Base-by-base conservation (phyloP, 2,797 vertebrate species). In the Enteromius radiatus region DNA sequence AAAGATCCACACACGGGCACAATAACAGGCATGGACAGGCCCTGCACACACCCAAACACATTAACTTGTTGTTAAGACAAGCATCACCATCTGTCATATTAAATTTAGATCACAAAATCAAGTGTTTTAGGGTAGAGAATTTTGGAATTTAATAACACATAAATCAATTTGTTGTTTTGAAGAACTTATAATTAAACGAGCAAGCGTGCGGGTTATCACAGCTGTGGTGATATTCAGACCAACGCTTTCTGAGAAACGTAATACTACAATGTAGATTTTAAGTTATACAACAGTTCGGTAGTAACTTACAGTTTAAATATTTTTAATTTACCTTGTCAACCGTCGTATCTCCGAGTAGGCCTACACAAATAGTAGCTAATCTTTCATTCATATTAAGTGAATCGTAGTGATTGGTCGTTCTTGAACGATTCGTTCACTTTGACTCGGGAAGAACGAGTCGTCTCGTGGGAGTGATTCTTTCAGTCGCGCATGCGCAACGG, bases 1-100 rank as follows among this genome's bases (percentile, higher is more conserved):
- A 59, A 56, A 33, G 36, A 69, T 59, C 45, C 67, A 75, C 1
- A 33, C 33, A 47, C 21, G 36, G 45, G 45, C 69, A 52, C 61
- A 14, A 63, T 76, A 76, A 56, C 61, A 78, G 54, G 78, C 59
- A 84, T 70, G 26, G 36, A 47, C 36, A 78, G 73, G 78, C 26
- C 52, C 52, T 69, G 54, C 45, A 76, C 38, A 82, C 47, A 64
- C 45, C 45, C 12, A 47, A 4, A 82, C 14, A n/a, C 21, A 38
- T 36, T 41, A 8, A 56, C 23, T 21, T 49, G 43, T 17, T 26
- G 67, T 49, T 49, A 49, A 47, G 43, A 49, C 17, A 21, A 71
- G 23, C 17, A 71, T 28, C 45, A 49, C 26, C 2, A 11, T 47
- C 10, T 21, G 10, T 36, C 10, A 0, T 28, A 70, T 47, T 31